These are phyloP conservation scores for Drosophila sucinea DNA, from an alignment of 1,140 invertebrate genomes.

Conservation along the genomic window DNA sequence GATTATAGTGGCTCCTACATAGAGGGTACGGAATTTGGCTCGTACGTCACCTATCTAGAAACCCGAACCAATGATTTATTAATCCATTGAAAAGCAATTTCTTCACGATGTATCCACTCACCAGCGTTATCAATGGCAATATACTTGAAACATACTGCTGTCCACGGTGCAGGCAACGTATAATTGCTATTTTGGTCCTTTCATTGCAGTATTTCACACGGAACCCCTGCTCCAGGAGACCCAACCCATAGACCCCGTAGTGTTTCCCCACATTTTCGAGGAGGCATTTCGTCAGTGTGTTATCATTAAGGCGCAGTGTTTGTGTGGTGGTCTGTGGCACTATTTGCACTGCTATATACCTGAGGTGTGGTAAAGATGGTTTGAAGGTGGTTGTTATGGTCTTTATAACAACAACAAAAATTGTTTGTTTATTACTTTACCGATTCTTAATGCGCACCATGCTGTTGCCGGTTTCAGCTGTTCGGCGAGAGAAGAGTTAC, in stretches of 20 bases:
- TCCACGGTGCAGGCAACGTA: conserved; percentile 88
- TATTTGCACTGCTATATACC: conserved; percentile 87
- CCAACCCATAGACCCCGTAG: conserved; percentile 89
- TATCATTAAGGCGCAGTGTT: conserved; percentile 85
- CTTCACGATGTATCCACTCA: conserved; percentile 27
- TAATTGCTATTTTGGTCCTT: conserved; percentile 88
- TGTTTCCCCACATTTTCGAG: conserved; percentile 87
- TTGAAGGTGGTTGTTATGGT: neutral
- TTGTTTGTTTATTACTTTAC: conserved; percentile 78
- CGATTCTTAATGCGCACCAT: conserved; percentile 89
- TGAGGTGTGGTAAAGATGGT: conserved; percentile 60
- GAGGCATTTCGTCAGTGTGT: conserved; percentile 85
- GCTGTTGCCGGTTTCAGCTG: conserved; percentile 8
- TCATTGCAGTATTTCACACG: conserved; percentile 91
- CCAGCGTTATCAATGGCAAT: conserved; percentile 86
- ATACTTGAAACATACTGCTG: conserved; percentile 88
- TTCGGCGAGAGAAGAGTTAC: conserved; percentile 3
- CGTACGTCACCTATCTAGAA: conserved; percentile 85
- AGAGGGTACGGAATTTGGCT: conserved; percentile 87
- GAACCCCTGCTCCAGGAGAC: conserved; percentile 88
- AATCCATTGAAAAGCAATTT: neutral
- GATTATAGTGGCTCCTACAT: conserved; percentile 90
- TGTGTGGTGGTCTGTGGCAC: conserved; percentile 82
- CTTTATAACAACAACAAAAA: conserved; percentile 20
- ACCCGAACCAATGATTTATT: neutral